Evolutionary conservation across 2,113 vertebrate species (phyloP).

Genomic region (Festucalex cinctus): DNA sequence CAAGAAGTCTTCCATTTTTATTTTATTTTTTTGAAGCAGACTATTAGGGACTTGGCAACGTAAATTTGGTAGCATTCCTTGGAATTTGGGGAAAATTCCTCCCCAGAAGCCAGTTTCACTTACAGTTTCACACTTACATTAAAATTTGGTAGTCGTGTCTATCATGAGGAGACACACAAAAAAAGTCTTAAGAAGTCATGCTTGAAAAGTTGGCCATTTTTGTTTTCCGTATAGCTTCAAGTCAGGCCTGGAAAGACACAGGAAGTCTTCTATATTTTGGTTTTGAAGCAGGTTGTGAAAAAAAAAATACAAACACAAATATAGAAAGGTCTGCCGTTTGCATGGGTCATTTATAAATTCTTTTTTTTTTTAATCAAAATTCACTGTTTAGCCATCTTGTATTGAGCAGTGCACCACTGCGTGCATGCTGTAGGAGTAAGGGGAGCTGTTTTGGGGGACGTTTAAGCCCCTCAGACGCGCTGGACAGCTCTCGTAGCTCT

Average conservation of each 20-base stretch:
- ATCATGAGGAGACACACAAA: not conserved
- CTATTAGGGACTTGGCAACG: not conserved
- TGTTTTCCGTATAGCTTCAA: too few species aligned
- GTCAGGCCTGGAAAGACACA: not conserved
- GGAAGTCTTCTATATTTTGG: not conserved
- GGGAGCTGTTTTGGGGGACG: constrained; percentile 76
- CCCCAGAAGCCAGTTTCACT: not conserved
- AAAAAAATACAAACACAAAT: too few species aligned
- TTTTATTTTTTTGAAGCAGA: not conserved
- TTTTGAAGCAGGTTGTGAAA: not conserved
- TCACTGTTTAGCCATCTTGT: constrained; percentile 41
- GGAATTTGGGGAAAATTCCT: not conserved
- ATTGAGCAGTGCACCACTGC: constrained; percentile 29
- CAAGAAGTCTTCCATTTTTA: not conserved
- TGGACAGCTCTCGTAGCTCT: constrained; percentile 84
- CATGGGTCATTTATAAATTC: not conserved
- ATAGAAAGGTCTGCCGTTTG: too few species aligned
- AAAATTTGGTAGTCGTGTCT: not conserved
- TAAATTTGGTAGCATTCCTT: not conserved
- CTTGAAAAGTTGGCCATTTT: too few species aligned
- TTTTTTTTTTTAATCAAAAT: too few species aligned
- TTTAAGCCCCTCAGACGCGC: constrained; percentile 86
- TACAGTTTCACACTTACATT: too few species aligned
- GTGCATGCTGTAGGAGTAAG: constrained; percentile 36
- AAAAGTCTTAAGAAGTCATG: not conserved